Conservation (phyloP, 2,888 invertebrate species). For the Nineta flava region DNA sequence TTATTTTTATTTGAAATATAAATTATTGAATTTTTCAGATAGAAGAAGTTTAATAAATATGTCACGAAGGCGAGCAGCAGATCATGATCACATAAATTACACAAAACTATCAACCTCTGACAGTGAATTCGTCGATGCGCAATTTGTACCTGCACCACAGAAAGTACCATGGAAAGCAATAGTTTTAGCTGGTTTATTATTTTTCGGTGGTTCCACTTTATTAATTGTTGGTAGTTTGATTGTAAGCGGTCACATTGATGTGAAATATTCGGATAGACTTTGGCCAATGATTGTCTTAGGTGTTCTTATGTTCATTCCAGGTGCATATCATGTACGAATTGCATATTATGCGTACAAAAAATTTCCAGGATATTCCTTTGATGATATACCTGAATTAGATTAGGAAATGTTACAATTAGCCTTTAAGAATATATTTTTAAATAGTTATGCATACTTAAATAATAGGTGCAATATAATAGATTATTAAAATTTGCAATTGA, state of each 20-base stretch:
- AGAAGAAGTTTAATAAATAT: slow-evolving; percentile 20
- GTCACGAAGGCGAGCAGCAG: slow-evolving; percentile 41
- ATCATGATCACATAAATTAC: slow-evolving; percentile 46
- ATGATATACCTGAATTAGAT: slow-evolving; percentile 81
- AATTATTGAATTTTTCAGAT: slow-evolving; percentile 15
- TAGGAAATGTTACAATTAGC: slow-evolving; percentile 19
- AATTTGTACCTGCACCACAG: slow-evolving; percentile 46
- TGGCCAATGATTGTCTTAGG: slow-evolving; percentile 84
- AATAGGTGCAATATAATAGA: too few species aligned
- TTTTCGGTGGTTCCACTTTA: slow-evolving; percentile 58
- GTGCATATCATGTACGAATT: slow-evolving; percentile 78
- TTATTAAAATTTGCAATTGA: too few species aligned
- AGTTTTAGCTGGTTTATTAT: slow-evolving; percentile 54
- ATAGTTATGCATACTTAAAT: too few species aligned
- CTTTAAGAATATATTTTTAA: too few species aligned
- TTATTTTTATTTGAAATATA: neutral
- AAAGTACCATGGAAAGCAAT: slow-evolving; percentile 79
- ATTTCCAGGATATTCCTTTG: slow-evolving; percentile 70
- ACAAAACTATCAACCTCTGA: slow-evolving; percentile 37
- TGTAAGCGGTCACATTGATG: slow-evolving; percentile 63
- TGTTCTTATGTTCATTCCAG: slow-evolving; percentile 78
- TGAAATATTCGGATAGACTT: slow-evolving; percentile 72
- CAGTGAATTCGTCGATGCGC: slow-evolving; percentile 53
- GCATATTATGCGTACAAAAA: slow-evolving; percentile 73
- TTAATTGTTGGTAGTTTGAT: slow-evolving; percentile 65